phyloP scores from a whole-genome alignment of 2,888 invertebrate genomes.

The Dynastes maya region DNA sequence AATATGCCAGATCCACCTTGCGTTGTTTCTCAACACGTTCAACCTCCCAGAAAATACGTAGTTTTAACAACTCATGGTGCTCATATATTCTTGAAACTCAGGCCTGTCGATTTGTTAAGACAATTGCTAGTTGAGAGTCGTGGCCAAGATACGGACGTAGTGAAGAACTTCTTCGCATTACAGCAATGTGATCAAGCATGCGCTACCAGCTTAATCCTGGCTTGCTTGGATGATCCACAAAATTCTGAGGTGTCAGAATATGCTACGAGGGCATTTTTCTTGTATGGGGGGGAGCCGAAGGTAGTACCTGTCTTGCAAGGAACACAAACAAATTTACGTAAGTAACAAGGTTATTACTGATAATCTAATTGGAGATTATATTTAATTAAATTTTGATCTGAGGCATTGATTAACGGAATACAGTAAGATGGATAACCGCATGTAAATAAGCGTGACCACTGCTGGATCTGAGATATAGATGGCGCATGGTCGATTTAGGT shows the following conservation, averaged over 20 bases:
- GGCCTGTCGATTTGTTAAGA: conserved; percentile 91
- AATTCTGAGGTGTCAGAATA: conserved; percentile 85
- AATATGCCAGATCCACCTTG: conserved; percentile 75
- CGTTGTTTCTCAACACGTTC: conserved; percentile 81
- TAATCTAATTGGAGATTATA: no score
- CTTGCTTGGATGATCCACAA: conserved; percentile 78
- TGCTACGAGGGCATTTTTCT: conserved; percentile 93
- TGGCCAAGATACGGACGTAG: conserved; percentile 89
- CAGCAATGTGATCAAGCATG: conserved; percentile 91
- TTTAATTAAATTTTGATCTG: no score
- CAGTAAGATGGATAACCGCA: no score
- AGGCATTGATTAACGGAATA: no score
- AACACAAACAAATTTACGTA: conserved; percentile 60
- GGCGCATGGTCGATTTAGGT: no score
- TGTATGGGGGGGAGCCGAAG: conserved; percentile 88
- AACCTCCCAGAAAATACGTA: conserved; percentile 84
- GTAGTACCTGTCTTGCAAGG: conserved; percentile 52
- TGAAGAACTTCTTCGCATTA: conserved; percentile 89
- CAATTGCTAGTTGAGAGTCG: conserved; percentile 86
- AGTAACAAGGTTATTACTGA: conserved; percentile 39
- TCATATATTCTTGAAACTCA: conserved; percentile 85
- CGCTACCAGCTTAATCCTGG: conserved; percentile 88
- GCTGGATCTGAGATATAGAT: no score
- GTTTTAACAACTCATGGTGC: conserved; percentile 92
- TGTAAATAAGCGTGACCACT: no score